Percentiles rank a stretch among this genome's conserved stretches.
Evolutionary conservation across 1,140 invertebrate genomes (phyloP).

Genomic region (Drosophila serrata): DNA sequence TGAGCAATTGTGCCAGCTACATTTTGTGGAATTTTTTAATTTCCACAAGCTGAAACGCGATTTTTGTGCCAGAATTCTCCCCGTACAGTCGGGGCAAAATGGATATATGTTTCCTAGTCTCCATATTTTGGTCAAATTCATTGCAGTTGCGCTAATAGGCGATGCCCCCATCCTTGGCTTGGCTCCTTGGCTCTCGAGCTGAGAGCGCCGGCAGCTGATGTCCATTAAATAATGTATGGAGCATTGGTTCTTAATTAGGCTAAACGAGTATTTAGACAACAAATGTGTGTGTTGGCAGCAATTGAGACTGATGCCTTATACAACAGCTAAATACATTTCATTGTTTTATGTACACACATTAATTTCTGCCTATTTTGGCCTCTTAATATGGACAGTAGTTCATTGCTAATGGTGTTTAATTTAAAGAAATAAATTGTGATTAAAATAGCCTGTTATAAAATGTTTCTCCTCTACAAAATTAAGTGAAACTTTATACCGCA

Average conservation of each 20-base stretch:
- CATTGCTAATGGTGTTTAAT: background rate
- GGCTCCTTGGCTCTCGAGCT: no score
- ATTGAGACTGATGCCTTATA: constrained; percentile 13
- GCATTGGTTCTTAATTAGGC: constrained; percentile 65
- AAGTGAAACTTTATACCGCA: background rate
- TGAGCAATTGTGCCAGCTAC: constrained; percentile 28
- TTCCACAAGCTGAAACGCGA: constrained; percentile 34
- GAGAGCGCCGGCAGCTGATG: constrained; percentile 39
- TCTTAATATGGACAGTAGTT: background rate
- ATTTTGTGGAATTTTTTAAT: constrained; percentile 82
- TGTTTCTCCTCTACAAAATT: background rate
- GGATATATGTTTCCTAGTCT: constrained; percentile 21
- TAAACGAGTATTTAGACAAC: constrained; percentile 46
- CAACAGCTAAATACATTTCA: constrained; percentile 7
- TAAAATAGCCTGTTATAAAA: background rate
- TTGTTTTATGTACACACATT: constrained; percentile 6
- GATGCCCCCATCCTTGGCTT: constrained; percentile 11
- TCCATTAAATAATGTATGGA: constrained; percentile 60
- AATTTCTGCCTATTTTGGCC: background rate
- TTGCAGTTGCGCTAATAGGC: constrained; percentile 59
- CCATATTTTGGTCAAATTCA: constrained; percentile 56
- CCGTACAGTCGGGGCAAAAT: background rate
- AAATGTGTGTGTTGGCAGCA: constrained; percentile 23
- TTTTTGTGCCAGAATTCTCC: constrained; percentile 19
- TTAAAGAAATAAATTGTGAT: background rate